Percentiles rank a stretch among this genome's conserved stretches.
Evolutionary conservation across 2,113 vertebrate species (phyloP).

Genomic region (Alaudala cheleensis): DNA sequence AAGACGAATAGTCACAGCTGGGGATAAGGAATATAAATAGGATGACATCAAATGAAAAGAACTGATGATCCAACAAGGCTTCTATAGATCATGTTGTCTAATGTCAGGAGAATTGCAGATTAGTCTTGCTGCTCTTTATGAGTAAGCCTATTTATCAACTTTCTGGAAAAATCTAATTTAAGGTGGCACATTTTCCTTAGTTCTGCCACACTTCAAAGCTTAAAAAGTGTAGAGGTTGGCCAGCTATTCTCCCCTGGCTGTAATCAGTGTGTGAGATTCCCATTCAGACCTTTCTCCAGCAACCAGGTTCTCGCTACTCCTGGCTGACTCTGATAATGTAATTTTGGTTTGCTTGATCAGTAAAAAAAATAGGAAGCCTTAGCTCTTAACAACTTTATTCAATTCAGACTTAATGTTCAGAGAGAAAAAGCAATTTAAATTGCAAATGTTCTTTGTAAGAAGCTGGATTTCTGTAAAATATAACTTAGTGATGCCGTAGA

Average conservation of each 20-base stretch:
- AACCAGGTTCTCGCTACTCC: neutral
- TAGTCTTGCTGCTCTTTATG: conserved; percentile 49
- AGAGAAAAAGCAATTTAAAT: conserved; percentile 32
- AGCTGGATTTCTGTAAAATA: neutral
- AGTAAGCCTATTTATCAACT: conserved; percentile 65
- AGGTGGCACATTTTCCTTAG: conserved; percentile 40
- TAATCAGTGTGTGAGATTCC: neutral
- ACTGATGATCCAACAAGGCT: conserved; percentile 55
- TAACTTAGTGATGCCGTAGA: neutral
- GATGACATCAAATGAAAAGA: conserved; percentile 59
- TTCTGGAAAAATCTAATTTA: conserved; percentile 57
- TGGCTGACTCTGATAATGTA: neutral
- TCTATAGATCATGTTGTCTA: conserved; percentile 57
- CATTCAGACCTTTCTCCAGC: neutral
- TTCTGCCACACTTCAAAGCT: conserved; percentile 50
- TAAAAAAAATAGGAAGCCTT: neutral
- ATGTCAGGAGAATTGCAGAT: conserved; percentile 64
- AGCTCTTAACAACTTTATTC: conserved; percentile 23
- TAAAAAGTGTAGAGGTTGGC: neutral
- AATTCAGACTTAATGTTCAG: neutral
- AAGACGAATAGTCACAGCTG: conserved; percentile 58
- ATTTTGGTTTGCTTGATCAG: conserved; percentile 23
- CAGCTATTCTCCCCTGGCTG: neutral
- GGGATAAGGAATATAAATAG: conserved; percentile 61
- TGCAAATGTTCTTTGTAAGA: neutral